Percentiles rank a stretch among this genome's conserved stretches.
Evolutionary conservation across 2,797 vertebrate species (phyloP).

Genomic region (Tapirus indicus): DNA sequence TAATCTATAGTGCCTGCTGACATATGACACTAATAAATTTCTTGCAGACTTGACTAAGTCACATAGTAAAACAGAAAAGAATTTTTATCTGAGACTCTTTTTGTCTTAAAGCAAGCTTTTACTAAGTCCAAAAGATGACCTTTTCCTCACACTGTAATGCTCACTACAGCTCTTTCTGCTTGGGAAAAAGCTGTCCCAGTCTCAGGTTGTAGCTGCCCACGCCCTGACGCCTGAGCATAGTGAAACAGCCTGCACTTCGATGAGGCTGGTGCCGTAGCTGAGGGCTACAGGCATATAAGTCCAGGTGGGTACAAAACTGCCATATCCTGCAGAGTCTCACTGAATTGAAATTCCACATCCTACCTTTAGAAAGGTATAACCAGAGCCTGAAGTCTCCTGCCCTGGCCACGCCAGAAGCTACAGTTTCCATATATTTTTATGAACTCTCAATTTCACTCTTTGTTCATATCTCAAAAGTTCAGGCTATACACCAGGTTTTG

Average conservation of each 20-base stretch:
- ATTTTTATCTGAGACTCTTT: neutral
- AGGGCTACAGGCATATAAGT: neutral
- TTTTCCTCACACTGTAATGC: neutral
- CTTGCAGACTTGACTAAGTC: neutral
- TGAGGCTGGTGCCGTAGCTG: neutral
- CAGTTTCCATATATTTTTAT: neutral
- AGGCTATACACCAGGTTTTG: neutral
- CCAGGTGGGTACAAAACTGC: neutral
- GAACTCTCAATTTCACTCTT: neutral
- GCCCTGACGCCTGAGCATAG: neutral
- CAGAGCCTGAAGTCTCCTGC: neutral
- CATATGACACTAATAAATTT: neutral
- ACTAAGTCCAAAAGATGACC: neutral
- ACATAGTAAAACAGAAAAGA: neutral
- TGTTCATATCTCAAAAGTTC: neutral
- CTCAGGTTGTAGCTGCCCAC: neutral
- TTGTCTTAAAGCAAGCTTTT: neutral
- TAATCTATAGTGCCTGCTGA: neutral
- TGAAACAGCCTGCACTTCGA: neutral
- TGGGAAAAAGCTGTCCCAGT: neutral
- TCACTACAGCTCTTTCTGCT: neutral
- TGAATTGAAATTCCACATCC: neutral
- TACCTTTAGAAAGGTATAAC: neutral
- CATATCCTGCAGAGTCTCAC: neutral
- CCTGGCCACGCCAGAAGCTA: neutral